Evolutionary conservation across 2,797 vertebrate genomes (phyloP), one percentile per base, ranked within the genome.

Genomic region (Prunella strophiata): DNA sequence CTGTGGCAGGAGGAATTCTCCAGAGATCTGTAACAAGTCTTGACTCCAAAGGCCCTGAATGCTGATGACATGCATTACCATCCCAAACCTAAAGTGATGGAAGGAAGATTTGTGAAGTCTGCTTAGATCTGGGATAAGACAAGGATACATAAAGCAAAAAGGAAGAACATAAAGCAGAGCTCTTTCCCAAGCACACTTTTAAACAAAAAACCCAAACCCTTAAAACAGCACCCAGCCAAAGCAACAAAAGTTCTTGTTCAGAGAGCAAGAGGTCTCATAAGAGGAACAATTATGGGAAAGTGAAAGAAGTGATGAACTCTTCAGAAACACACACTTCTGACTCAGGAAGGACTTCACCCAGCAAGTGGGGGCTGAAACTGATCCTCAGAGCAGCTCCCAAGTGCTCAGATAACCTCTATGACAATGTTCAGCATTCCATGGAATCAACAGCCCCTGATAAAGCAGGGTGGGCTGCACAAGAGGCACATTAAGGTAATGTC

Each of bases 271-370:
- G 45, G 45, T 61, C 52, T 71, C 42, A 43, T 23, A 82, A 91
- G 82, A 88, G 38, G 47, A 59, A 73, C 8, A 20, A 68, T 62
- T 68, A 81, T 2, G 7, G 58, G 47, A 88, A 81, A 54, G 73
- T 72, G 66, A 85, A 88, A 89, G 78, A 83, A 80, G 55, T 63
- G 45, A 93, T 89, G 45, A 91, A 68, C 54, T 80, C 62, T 66
- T 96, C 76, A 91, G n/a, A n/a, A n/a, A 51, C 73, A 88, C 42
- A 54, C 79, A 81, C 85, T 94, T 85, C n/a, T 78, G 82, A 77
- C 62, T 92, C 58, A 27, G 23, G 57, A 75, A 74, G 79, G 40
- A 61, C 66, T 88, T 94, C 58, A 92, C 3, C 45, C 61, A 88
- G 43, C 88, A 91, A 81, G 70, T 7, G 30, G 11, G 62, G 68